Percentiles rank a stretch among this genome's conserved stretches.
Conservation (phyloP, 2,113 vertebrate genomes). For the Manacus vitellinus region DNA sequence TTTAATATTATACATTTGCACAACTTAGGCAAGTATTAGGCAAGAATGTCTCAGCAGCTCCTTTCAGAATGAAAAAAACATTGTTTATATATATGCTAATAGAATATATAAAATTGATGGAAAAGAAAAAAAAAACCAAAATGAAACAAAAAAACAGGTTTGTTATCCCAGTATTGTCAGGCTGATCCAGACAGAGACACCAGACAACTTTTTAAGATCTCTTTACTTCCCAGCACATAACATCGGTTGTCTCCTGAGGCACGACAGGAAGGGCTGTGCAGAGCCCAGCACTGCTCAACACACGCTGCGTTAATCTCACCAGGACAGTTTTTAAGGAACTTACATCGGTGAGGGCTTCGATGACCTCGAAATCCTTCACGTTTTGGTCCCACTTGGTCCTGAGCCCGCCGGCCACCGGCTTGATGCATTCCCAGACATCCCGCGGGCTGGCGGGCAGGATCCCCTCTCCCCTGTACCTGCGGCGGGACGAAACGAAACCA, state of each 20-base stretch:
- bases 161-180: not conserved
- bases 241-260: rapidly evolving
- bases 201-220: rapidly evolving
- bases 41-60: rapidly evolving
- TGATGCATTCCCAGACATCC: conserved; percentile 88
- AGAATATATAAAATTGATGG: rapidly evolving
- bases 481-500: not conserved
- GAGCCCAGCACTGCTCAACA: rapidly evolving
- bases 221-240: rapidly evolving
- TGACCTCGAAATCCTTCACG: conserved; percentile 83
- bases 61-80: not conserved
- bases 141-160: too few species aligned
- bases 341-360: conserved; percentile 84
- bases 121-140: not conserved
- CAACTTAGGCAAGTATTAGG: not conserved
- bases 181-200: not conserved
- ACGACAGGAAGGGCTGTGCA: not conserved
- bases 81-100: rapidly evolving
- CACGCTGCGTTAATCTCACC: rapidly evolving
- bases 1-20: rapidly evolving
- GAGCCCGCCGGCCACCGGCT: conserved; percentile 82
- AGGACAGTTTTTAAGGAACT: not conserved
- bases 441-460: conserved; percentile 73
- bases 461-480: conserved; percentile 89
- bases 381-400: conserved; percentile 92